A percentile compares a stretch with the other conserved stretches of the same genome.
Evolutionary conservation across 2,797 vertebrate species (phyloP).

Genomic region (Sebastes paucispinis): DNA sequence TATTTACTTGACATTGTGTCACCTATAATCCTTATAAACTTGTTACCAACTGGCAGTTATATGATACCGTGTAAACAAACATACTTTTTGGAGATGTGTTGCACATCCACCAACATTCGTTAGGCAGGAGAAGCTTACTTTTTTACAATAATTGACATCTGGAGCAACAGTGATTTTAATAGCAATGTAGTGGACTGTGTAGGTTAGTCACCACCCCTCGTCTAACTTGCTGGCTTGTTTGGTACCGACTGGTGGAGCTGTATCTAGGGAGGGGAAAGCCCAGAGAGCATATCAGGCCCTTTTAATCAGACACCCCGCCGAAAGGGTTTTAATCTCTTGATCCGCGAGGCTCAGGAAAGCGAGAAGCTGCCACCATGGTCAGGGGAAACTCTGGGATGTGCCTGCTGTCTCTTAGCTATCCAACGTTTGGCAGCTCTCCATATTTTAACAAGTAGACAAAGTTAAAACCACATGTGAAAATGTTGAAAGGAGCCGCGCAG

Average conservation of each 20-base stretch:
- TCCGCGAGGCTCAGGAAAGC: conserved; percentile 68
- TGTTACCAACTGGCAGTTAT: neutral
- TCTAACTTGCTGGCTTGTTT: conserved; percentile 1
- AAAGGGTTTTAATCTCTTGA: conserved; percentile 81
- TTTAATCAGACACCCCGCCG: conserved; percentile 69
- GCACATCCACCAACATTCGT: neutral
- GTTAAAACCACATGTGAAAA: conserved; percentile 21
- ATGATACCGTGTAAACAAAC: neutral
- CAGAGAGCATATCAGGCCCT: conserved; percentile 64
- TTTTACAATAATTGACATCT: neutral
- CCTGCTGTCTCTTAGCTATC: conserved; percentile 12
- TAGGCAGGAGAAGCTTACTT: neutral
- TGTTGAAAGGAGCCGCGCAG: neutral
- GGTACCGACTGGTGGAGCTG: conserved; percentile 26
- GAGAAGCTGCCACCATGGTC: conserved; percentile 60
- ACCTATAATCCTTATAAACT: neutral
- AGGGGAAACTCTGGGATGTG: conserved; percentile 36
- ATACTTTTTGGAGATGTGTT: neutral
- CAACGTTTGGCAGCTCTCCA: neutral
- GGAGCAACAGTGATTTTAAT: neutral
- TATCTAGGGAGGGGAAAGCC: conserved; percentile 44
- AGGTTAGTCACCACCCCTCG: neutral
- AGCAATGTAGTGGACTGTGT: neutral
- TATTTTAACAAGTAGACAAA: conserved; percentile 32
- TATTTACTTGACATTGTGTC: neutral